Evolutionary conservation across 2,113 vertebrate genomes (phyloP).

Genomic region (Turnix velox): DNA sequence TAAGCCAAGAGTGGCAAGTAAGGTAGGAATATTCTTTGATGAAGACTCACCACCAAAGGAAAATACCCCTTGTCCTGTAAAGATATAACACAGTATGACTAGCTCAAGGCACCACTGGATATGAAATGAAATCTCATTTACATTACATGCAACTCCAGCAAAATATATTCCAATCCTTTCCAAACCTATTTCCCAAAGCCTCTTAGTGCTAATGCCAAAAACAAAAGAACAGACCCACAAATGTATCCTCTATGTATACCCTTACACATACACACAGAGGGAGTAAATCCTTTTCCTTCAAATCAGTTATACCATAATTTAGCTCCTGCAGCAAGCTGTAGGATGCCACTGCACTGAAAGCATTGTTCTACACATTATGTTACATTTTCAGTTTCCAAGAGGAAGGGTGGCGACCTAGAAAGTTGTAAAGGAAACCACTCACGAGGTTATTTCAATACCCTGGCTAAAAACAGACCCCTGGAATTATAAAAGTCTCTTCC

Average conservation of each 20-base stretch:
- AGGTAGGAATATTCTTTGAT: neutral
- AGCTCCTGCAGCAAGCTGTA: neutral
- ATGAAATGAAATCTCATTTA: neutral
- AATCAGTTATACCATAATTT: neutral
- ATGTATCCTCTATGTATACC: neutral
- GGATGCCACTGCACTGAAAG: neutral
- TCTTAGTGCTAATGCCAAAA: neutral
- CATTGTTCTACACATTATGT: neutral
- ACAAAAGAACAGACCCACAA: neutral
- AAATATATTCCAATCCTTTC: neutral
- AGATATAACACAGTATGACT: neutral
- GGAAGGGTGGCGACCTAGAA: slow-evolving; percentile 62
- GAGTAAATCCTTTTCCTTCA: neutral
- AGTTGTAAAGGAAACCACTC: slow-evolving; percentile 56
- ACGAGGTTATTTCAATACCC: slow-evolving; percentile 31
- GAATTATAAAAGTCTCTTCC: slow-evolving; percentile 36
- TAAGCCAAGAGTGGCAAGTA: neutral
- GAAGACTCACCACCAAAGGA: neutral
- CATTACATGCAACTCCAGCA: neutral
- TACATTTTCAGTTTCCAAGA: neutral
- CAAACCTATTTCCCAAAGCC: neutral
- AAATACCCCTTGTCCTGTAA: neutral
- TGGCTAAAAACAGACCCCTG: slow-evolving; percentile 52
- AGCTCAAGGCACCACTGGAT: neutral
- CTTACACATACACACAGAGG: neutral